Evolutionary conservation across 1,140 invertebrate species (phyloP).

Genomic region (Zaprionus inermis): DNA sequence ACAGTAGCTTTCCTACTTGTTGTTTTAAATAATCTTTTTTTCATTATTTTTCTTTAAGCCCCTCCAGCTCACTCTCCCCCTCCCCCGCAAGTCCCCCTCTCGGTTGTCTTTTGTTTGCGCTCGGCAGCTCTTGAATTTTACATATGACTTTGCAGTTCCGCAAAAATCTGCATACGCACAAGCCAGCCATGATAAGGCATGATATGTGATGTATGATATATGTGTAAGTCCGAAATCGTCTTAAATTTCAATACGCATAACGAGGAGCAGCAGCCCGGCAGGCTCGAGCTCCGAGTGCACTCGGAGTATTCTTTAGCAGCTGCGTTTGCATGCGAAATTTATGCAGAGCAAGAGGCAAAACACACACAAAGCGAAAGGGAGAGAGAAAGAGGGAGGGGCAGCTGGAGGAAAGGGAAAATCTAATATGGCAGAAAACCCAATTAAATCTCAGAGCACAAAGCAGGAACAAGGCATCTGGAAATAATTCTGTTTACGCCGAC

Average conservation of each 20-base stretch:
- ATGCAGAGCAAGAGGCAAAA: neutral
- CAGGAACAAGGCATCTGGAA: constrained; percentile 56
- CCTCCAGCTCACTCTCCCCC: too few species aligned
- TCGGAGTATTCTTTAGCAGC: constrained; percentile 7
- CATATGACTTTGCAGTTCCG: constrained; percentile 35
- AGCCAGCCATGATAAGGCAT: neutral
- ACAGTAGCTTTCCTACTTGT: too few species aligned
- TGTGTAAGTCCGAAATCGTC: neutral
- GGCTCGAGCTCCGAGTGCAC: neutral
- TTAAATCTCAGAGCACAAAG: constrained; percentile 65
- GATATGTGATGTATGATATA: constrained; percentile 10
- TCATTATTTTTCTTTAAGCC: neutral
- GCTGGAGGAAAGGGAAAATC: constrained; percentile 67
- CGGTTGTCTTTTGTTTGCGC: constrained; percentile 24
- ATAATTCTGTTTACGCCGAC: constrained; percentile 70
- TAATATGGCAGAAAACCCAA: constrained; percentile 80
- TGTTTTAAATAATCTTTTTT: neutral
- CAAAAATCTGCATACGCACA: constrained; percentile 20
- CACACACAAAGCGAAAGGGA: neutral
- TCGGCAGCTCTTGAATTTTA: constrained; percentile 35
- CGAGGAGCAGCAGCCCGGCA: neutral
- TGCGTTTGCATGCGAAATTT: constrained; percentile 22
- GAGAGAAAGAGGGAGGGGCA: neutral
- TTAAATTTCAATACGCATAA: constrained; percentile 18
- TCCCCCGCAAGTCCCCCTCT: neutral